A percentile compares a stretch with the other conserved stretches of the same genome.
Evolutionary conservation across 2,888 invertebrate genomes (phyloP).

Genomic region (Diarsia rubi): DNA sequence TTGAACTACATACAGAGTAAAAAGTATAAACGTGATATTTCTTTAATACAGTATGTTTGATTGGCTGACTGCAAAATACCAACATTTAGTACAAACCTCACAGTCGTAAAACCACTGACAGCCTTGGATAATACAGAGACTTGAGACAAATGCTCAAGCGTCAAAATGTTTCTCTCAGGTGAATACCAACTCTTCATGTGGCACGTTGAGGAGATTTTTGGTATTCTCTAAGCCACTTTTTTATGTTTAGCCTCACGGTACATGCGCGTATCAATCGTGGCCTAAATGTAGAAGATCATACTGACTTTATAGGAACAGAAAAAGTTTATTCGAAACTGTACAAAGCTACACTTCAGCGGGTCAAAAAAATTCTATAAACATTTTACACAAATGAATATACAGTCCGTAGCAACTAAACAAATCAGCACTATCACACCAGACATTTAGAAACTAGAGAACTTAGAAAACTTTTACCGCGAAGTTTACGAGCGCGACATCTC

Average conservation of each 20-base stretch:
- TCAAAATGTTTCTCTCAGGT: neutral
- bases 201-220: too few relatives aligned
- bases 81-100: neutral
- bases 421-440: slow-evolving; percentile 1
- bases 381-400: neutral
- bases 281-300: too few relatives aligned
- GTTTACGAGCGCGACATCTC: slow-evolving; percentile 28
- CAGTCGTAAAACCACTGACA: neutral
- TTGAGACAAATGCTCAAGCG: neutral
- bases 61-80: neutral
- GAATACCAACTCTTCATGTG: too few relatives aligned
- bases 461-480: slow-evolving; percentile 15
- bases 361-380: neutral
- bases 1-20: neutral
- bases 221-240: too few relatives aligned
- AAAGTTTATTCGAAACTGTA: neutral
- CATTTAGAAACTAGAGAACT: slow-evolving; percentile 23
- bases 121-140: neutral
- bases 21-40: neutral
- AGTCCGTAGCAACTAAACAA: neutral
- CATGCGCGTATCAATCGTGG: too few relatives aligned
- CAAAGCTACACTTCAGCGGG: neutral
- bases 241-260: too few relatives aligned
- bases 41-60: neutral
- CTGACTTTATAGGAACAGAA: too few relatives aligned